Base-by-base conservation (phyloP, 1,140 invertebrate species). In the Formica selysi region DNA sequence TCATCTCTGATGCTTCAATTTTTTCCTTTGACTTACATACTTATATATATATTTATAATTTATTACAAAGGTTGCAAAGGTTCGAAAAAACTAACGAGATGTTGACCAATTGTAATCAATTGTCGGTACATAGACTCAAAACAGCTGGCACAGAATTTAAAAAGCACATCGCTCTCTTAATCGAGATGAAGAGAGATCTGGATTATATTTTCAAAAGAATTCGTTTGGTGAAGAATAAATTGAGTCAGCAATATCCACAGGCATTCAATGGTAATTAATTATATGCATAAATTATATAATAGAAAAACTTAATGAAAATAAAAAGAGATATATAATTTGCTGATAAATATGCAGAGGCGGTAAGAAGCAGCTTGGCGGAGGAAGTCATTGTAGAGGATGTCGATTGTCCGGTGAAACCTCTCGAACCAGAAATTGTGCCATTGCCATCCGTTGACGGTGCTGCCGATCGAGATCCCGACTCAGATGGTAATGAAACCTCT, bases 21-120 rank as follows among this genome's bases (percentile, higher is more conserved):
- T 59, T 8, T 59, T 54, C 19, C 6, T 54, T 54, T 4, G 51
- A 22, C 5, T 57, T 11, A 22, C 19, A 16, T 4, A 13, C 8
- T 41, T 13, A 4, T 22, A 6, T n/a, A 19, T 2, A 19, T 29
- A 36, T 7, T 41, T 44, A 6, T 5, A n/a, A 11, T 32, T 51
- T 44, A 6, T 95, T 96, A 59, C 93, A 99, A 32, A 32, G 98
- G 98, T 94, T 99, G 32, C 98, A 98, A 90, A 96, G 98, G 85
- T 99, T 99, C 95, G 99, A 99, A 92, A 99, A 99, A 93, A 99
- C 98, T 3, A 99, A 99, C 93, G 98, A 99, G 96, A 99, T 99
- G 98, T 94, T 99, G 32, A 97, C 98, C 32, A 99, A 99, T 91
- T 99, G 98, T 91, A 99, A 99, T 94, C 97, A 98, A 5, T 94